Conservation (phyloP, 1,140 invertebrate genomes). For the Maniola jurtina region DNA sequence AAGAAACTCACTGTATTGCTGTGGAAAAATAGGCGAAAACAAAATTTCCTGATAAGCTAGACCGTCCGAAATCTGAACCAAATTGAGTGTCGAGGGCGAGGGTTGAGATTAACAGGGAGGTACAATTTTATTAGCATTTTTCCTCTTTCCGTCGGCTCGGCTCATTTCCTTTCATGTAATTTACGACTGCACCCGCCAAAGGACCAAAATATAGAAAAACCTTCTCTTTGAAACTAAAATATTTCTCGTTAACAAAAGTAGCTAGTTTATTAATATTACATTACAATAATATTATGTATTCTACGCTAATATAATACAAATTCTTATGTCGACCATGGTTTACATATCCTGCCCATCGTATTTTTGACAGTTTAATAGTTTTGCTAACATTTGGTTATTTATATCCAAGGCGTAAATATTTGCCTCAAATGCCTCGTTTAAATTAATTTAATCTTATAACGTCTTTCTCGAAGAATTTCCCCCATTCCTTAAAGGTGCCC, state of each 20-base stretch:
- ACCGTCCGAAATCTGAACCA: constrained; percentile 31
- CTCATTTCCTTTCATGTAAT: constrained; percentile 39
- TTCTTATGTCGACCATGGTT: too few species aligned
- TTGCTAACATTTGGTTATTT: too few species aligned
- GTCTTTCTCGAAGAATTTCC: neutral
- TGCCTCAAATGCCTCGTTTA: neutral
- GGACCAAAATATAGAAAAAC: constrained; percentile 22
- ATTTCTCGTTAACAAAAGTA: neutral
- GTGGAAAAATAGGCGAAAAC: neutral
- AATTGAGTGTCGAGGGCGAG: constrained; percentile 31
- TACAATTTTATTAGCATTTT: constrained; percentile 44
- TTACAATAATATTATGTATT: too few species aligned
- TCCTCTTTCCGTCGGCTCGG: constrained; percentile 36
- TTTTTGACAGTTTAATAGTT: too few species aligned
- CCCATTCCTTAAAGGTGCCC: neutral
- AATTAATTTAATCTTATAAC: neutral
- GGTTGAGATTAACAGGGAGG: constrained; percentile 38
- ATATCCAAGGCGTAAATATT: neutral
- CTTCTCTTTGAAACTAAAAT: constrained; percentile 4
- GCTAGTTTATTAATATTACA: neutral
- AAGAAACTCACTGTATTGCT: too few species aligned
- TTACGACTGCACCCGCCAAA: constrained; percentile 33
- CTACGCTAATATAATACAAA: too few species aligned
- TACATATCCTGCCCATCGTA: too few species aligned
- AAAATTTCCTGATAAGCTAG: neutral